These are phyloP conservation scores for Tetropium fuscum DNA, from an alignment of 2,888 invertebrate genomes.

Conservation along the genomic window DNA sequence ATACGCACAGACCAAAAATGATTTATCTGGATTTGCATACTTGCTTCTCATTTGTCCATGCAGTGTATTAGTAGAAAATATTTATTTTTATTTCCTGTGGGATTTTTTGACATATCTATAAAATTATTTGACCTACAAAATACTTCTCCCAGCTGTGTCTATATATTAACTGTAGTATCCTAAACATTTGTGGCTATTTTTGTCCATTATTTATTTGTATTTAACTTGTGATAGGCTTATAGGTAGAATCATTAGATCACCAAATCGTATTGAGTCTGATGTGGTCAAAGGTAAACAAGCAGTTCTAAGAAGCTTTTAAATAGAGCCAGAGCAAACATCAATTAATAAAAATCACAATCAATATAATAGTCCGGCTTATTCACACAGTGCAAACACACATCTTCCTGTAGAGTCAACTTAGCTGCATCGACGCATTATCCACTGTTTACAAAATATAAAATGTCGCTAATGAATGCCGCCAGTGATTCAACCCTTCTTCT, in stretches of 20 bases:
- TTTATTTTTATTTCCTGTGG: too few relatives aligned
- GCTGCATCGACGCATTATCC: conserved; percentile 34
- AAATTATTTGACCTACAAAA: too few relatives aligned
- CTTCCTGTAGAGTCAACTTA: conserved; percentile 38
- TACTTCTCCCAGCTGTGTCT: too few relatives aligned
- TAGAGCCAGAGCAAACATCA: conserved; percentile 19
- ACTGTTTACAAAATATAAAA: conserved; percentile 62
- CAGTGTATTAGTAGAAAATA: too few relatives aligned
- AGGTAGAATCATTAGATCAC: neutral
- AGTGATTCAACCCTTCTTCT: conserved; percentile 59
- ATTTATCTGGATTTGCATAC: too few relatives aligned
- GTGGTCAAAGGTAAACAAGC: conserved; percentile 2
- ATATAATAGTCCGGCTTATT: conserved; percentile 38
- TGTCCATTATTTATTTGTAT: too few relatives aligned
- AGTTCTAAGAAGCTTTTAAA: conserved; percentile 34
- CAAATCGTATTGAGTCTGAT: conserved; percentile 3
- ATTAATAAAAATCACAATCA: conserved; percentile 55
- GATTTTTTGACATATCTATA: too few relatives aligned
- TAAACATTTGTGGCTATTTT: too few relatives aligned
- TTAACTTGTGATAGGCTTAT: too few relatives aligned
- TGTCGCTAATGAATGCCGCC: conserved; percentile 58
- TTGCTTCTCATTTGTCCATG: too few relatives aligned
- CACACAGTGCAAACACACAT: conserved; percentile 35
- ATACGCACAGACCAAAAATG: too few relatives aligned
- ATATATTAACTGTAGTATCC: too few relatives aligned